Percentiles rank a stretch among this genome's conserved stretches.
These are phyloP conservation scores for Penaeus vannamei DNA, from an alignment of 1,140 invertebrate genomes.

Conservation along the genomic window DNA sequence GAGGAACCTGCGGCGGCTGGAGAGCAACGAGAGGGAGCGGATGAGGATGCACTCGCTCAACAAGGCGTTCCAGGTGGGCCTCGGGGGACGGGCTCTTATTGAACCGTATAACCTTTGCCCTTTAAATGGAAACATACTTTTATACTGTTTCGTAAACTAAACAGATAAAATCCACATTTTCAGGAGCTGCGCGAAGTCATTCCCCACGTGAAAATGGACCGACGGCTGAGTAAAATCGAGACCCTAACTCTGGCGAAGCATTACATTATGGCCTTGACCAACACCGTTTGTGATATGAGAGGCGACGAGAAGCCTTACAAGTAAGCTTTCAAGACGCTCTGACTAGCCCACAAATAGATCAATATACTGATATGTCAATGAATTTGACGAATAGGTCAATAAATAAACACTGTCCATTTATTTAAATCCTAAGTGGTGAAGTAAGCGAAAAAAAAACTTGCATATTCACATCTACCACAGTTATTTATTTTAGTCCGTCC, in stretches of 20 bases:
- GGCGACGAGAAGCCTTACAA: constrained; percentile 78
- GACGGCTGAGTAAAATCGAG: constrained; percentile 89
- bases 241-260: constrained; percentile 90
- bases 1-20: constrained; percentile 83
- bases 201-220: constrained; percentile 88
- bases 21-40: constrained; percentile 89
- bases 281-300: constrained; percentile 87
- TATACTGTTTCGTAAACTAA: not conserved
- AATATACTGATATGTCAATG: not conserved
- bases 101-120: not conserved
- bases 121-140: not conserved
- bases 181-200: constrained; percentile 88
- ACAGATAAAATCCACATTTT: too few species aligned
- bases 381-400: not conserved
- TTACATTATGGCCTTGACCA: constrained; percentile 91
- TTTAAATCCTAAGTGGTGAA: too few species aligned
- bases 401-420: not conserved
- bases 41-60: constrained; percentile 91
- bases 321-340: constrained; percentile 29
- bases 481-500: not conserved
- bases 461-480: too few species aligned
- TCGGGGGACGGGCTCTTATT: not conserved
- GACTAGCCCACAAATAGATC: not conserved
- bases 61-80: constrained; percentile 86
- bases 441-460: too few species aligned